A percentile compares a stretch with the other conserved stretches of the same genome.
phyloP scores from a whole-genome alignment of 2,797 vertebrate genomes.

The Muscicapa comitata region DNA sequence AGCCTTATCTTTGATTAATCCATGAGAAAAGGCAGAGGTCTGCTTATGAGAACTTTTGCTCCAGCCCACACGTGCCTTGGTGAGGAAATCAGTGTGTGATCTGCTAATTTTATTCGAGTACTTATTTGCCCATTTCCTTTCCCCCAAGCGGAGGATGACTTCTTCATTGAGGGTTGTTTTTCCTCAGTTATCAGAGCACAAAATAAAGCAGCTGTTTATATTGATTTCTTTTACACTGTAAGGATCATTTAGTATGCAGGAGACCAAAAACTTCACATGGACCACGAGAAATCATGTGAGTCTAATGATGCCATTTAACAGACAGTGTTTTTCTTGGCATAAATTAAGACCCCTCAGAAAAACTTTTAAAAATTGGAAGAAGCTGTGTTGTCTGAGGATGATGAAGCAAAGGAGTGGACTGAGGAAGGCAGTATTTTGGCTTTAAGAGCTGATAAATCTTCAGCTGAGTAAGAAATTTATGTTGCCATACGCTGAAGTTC shows the following conservation, averaged over 20 bases:
- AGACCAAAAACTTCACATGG: constrained; percentile 2
- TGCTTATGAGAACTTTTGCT: background rate
- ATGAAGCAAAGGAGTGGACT: constrained; percentile 3
- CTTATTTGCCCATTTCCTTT: background rate
- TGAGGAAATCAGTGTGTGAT: background rate
- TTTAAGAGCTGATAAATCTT: constrained; percentile 7
- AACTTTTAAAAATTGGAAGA: constrained; percentile 11
- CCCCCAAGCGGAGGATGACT: background rate
- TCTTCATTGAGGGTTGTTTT: background rate
- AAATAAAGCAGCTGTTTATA: constrained; percentile 57
- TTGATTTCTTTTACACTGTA: background rate
- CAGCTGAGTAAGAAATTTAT: background rate
- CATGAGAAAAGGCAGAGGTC: background rate
- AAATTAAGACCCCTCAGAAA: constrained; percentile 55
- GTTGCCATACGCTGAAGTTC: background rate
- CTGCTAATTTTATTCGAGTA: background rate
- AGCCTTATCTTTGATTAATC: background rate
- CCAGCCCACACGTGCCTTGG: background rate
- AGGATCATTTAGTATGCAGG: constrained; percentile 53
- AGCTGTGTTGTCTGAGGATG: background rate
- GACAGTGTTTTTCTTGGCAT: constrained; percentile 41
- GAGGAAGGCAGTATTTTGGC: background rate
- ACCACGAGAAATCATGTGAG: constrained; percentile 4
- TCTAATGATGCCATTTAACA: constrained; percentile 64
- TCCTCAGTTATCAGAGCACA: constrained; percentile 43